phyloP scores from a whole-genome alignment of 2,888 invertebrate genomes.

The Panorpa germanica region DNA sequence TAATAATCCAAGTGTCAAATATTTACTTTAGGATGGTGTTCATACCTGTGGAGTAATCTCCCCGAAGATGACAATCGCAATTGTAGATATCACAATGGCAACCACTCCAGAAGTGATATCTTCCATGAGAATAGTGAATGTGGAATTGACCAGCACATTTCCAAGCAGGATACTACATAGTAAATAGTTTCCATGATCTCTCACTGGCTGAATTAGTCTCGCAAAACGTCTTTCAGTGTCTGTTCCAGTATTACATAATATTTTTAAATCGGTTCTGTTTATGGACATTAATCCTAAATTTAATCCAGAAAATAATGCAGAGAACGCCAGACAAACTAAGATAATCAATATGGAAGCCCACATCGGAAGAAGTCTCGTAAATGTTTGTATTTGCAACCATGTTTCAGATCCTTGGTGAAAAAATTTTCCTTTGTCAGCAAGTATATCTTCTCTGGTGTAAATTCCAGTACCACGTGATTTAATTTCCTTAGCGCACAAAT shows the following conservation, averaged over 20 bases:
- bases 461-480: conserved; percentile 13
- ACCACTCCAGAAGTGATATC: conserved; percentile 81
- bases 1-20: too few relatives aligned
- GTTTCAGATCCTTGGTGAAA: conserved; percentile 45
- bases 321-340: conserved; percentile 57
- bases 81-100: conserved; percentile 78
- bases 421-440: conserved; percentile 21
- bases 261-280: conserved; percentile 87
- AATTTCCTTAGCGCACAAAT: conserved; percentile 27
- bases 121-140: conserved; percentile 89
- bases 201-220: conserved; percentile 73
- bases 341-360: conserved; percentile 62
- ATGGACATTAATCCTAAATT: conserved; percentile 93
- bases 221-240: conserved; percentile 71
- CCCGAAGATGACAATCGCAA: conserved; percentile 89
- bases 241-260: conserved; percentile 83
- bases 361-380: conserved; percentile 48
- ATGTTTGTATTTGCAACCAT: conserved; percentile 43
- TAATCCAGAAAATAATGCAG: conserved; percentile 90
- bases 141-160: conserved; percentile 94
- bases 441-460: neutral
- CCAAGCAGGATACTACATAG: conserved; percentile 60
- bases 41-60: conserved; percentile 95
- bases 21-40: too few relatives aligned
- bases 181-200: conserved; percentile 87